These are phyloP conservation scores for Leiothrix lutea DNA, from an alignment of 2,113 vertebrate genomes.

Conservation along the genomic window DNA sequence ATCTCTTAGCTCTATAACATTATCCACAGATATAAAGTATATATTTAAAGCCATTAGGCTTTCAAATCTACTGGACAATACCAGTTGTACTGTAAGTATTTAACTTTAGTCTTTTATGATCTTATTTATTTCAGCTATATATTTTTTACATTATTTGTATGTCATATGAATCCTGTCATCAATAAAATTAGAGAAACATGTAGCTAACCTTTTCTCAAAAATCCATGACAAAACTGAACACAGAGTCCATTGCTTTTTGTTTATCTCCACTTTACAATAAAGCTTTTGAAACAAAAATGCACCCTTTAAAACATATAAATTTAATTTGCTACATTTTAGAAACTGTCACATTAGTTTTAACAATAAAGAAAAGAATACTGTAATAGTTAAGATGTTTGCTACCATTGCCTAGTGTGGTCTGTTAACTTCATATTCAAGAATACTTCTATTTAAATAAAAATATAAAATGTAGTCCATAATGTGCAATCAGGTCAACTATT, in stretches of 20 bases:
- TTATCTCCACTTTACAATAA: background rate
- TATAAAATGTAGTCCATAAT: background rate
- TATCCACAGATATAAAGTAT: background rate
- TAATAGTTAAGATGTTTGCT: background rate
- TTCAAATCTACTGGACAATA: background rate
- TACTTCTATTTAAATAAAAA: background rate
- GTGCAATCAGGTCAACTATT: background rate
- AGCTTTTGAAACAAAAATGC: background rate
- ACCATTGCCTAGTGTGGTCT: background rate
- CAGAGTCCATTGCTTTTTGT: rapidly evolving
- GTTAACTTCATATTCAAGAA: background rate
- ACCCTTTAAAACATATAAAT: rapidly evolving
- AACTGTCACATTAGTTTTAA: background rate
- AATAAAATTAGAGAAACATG: background rate
- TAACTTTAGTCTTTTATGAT: background rate
- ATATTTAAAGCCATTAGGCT: background rate
- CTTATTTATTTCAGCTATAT: background rate
- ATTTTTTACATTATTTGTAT: background rate
- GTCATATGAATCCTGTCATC: background rate
- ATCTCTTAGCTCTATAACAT: background rate
- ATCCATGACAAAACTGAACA: background rate
- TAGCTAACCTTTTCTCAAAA: background rate
- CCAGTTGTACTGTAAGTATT: background rate
- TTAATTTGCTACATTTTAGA: background rate
- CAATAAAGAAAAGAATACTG: background rate